A percentile compares a stretch with the other conserved stretches of the same genome.
These are phyloP conservation scores for Conopomorpha cramerella DNA, from an alignment of 1,140 invertebrate species.

Conservation along the genomic window DNA sequence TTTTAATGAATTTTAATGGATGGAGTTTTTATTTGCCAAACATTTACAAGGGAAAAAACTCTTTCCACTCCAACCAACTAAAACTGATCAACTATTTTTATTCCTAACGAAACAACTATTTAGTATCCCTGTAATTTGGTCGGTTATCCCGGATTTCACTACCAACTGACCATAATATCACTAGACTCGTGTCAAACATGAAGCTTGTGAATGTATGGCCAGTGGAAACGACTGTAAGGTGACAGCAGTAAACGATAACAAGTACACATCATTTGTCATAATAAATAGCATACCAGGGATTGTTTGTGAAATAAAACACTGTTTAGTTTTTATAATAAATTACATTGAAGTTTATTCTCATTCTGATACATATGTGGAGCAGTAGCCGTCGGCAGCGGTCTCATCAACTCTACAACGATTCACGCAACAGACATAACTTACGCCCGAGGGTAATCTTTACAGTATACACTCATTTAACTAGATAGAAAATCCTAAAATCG, in stretches of 20 bases:
- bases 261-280: not conserved
- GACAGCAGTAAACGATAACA: not conserved
- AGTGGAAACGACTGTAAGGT: not conserved
- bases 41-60: too few species aligned
- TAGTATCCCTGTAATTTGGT: too few species aligned
- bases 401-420: slow-evolving; percentile 36
- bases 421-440: slow-evolving; percentile 47
- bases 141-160: too few species aligned
- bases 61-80: too few species aligned
- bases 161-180: not conserved
- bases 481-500: slow-evolving; percentile 47
- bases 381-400: slow-evolving; percentile 25
- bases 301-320: slow-evolving; percentile 1
- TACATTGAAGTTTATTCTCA: slow-evolving; percentile 60
- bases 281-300: not conserved
- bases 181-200: not conserved
- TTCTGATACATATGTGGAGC: slow-evolving; percentile 51
- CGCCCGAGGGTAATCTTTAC: slow-evolving; percentile 29
- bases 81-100: too few species aligned
- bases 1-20: too few species aligned
- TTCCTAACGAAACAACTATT: too few species aligned
- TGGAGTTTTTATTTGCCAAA: too few species aligned
- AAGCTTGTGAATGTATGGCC: too few species aligned
- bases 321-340: slow-evolving; percentile 40
- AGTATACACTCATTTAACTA: slow-evolving; percentile 31